Conservation (phyloP, 2,113 vertebrate genomes). For the Ranitomeya variabilis region DNA sequence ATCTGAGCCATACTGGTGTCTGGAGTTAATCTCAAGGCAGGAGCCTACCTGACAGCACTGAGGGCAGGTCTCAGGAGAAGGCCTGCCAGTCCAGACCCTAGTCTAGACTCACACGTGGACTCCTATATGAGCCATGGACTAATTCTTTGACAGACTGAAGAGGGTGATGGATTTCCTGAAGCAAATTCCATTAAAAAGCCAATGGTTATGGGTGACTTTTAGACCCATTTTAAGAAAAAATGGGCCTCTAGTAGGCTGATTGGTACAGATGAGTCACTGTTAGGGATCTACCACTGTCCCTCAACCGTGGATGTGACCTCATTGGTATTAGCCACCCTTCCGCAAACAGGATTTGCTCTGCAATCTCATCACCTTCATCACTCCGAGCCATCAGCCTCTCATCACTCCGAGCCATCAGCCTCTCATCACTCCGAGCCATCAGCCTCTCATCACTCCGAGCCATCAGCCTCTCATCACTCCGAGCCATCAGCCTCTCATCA, state of each 20-base stretch:
- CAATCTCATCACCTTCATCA: background rate
- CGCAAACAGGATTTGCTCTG: background rate
- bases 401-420: no score
- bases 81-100: background rate
- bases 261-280: background rate
- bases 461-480: no score
- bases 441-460: no score
- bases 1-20: background rate
- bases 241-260: background rate
- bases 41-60: conserved; percentile 8
- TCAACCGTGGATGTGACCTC: conserved; percentile 2
- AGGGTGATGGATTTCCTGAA: background rate
- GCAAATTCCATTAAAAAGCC: no score
- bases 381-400: no score
- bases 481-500: no score
- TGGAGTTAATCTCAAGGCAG: conserved; percentile 31
- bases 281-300: background rate
- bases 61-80: background rate
- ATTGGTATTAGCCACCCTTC: background rate
- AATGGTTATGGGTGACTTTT: background rate
- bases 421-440: no score
- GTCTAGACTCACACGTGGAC: background rate
- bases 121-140: background rate
- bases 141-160: background rate
- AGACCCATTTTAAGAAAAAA: background rate